Evolutionary conservation across 2,797 vertebrate genomes (phyloP).

Genomic region (Mormyrus hasselquistii): DNA sequence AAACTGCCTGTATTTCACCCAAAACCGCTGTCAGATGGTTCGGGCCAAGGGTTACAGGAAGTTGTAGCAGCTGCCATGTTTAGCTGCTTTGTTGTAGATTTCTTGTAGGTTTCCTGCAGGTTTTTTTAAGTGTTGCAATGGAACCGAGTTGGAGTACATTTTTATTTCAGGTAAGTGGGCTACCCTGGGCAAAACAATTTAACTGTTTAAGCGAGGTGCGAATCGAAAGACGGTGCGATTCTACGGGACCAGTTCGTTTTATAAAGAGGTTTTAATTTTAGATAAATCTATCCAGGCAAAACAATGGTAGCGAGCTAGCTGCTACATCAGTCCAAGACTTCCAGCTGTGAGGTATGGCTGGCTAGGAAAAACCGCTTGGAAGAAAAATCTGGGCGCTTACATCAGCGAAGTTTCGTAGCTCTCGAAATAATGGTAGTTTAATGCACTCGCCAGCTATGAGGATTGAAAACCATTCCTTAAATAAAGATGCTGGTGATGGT

Average conservation of each 20-base stretch:
- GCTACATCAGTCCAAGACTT: slow-evolving; percentile 47
- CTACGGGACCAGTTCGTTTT: slow-evolving; percentile 2
- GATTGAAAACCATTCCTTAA: not conserved
- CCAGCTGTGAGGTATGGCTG: slow-evolving; percentile 39
- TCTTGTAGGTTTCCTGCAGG: slow-evolving; percentile 63
- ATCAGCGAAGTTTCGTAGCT: not conserved
- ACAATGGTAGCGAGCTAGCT: slow-evolving; percentile 57
- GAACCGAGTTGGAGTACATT: slow-evolving; percentile 73
- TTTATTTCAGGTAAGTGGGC: slow-evolving; percentile 64
- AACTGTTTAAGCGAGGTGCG: not conserved
- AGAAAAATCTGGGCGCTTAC: slow-evolving; percentile 10
- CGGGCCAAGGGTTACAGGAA: slow-evolving; percentile 59
- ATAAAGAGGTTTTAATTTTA: slow-evolving; percentile 38
- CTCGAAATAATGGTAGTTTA: not conserved
- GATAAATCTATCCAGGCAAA: slow-evolving; percentile 53
- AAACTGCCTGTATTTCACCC: slow-evolving; percentile 22
- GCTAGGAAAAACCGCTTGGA: slow-evolving; percentile 22
- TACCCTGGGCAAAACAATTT: not conserved
- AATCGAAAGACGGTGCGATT: not conserved
- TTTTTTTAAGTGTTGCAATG: slow-evolving; percentile 72
- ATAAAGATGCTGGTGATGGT: not conserved
- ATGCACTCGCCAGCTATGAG: not conserved
- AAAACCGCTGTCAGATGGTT: slow-evolving; percentile 36
- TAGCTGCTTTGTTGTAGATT: slow-evolving; percentile 77
- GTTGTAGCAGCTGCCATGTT: slow-evolving; percentile 67